phyloP scores from a whole-genome alignment of 2,113 vertebrate genomes.

The Gila orcuttii region DNA sequence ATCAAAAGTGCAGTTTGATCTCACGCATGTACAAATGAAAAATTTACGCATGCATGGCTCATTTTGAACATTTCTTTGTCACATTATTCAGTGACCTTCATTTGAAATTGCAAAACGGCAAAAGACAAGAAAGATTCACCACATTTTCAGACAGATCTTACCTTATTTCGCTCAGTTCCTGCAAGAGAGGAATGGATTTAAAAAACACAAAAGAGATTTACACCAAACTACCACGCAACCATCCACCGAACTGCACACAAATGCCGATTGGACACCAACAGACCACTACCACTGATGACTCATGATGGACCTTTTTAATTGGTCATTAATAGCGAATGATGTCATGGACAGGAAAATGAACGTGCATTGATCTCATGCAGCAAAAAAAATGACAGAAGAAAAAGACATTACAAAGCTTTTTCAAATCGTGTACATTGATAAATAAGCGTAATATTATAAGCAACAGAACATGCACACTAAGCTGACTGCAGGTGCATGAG shows the following conservation, averaged over 20 bases:
- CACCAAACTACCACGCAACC: slow-evolving; percentile 39
- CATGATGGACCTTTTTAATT: slow-evolving; percentile 32
- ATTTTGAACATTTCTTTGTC: background rate
- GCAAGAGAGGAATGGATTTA: slow-evolving; percentile 64
- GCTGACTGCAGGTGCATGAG: slow-evolving; percentile 5
- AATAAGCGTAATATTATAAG: slow-evolving; percentile 18
- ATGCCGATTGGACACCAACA: slow-evolving; percentile 45
- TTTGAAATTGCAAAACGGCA: background rate
- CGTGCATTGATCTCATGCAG: slow-evolving; percentile 48
- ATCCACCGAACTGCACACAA: slow-evolving; percentile 30
- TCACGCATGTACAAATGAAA: background rate
- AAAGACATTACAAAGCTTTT: slow-evolving; percentile 35
- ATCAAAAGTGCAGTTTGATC: background rate
- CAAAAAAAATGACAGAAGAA: slow-evolving; percentile 39
- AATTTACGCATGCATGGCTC: background rate
- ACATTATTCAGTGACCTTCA: background rate
- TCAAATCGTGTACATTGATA: slow-evolving; percentile 16
- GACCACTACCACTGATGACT: slow-evolving; percentile 42
- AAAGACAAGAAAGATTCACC: slow-evolving; percentile 3
- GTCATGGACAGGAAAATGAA: slow-evolving; percentile 41
- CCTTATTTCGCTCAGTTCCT: slow-evolving; percentile 78
- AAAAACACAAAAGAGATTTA: slow-evolving; percentile 54
- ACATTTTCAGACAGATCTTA: slow-evolving; percentile 64
- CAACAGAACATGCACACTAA: slow-evolving; percentile 23
- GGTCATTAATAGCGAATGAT: slow-evolving; percentile 28